These are phyloP conservation scores for Champsocephalus gunnari DNA, from an alignment of 2,797 vertebrate genomes.

Conservation along the genomic window DNA sequence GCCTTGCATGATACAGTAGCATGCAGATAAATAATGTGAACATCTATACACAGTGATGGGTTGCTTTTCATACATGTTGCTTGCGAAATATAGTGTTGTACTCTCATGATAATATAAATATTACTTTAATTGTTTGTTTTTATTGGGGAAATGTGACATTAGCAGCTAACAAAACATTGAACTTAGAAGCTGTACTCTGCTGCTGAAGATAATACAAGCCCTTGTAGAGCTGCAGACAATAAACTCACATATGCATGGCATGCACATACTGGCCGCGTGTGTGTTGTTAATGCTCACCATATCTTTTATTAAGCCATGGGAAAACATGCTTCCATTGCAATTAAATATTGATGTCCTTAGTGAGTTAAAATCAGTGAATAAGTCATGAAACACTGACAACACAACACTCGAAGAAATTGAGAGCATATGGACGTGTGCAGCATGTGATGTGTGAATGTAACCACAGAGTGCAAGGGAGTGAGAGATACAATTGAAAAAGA, in stretches of 20 bases:
- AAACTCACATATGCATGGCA: conserved; percentile 51
- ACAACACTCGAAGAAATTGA: conserved; percentile 68
- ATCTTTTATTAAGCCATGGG: conserved; percentile 76
- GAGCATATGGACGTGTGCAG: conserved; percentile 61
- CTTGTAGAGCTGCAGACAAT: conserved; percentile 45
- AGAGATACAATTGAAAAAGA: conserved; percentile 22
- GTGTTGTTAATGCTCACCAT: conserved; percentile 52
- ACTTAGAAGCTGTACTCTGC: not conserved
- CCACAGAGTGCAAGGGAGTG: conserved; percentile 36
- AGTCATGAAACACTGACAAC: conserved; percentile 83
- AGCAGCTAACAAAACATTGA: not conserved
- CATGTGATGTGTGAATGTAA: conserved; percentile 66
- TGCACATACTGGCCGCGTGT: conserved; percentile 29
- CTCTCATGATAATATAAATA: not conserved
- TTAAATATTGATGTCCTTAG: conserved; percentile 80
- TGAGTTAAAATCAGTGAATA: conserved; percentile 81
- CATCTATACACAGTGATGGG: not conserved
- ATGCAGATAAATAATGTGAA: not conserved
- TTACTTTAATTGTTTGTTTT: not conserved
- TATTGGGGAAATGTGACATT: not conserved
- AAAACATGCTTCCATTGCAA: conserved; percentile 74
- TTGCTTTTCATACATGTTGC: not conserved
- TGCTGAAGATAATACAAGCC: conserved; percentile 42
- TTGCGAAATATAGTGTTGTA: not conserved
- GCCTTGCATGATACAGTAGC: not conserved